These are phyloP conservation scores for Boleophthalmus pectinirostris DNA, from an alignment of 2,113 vertebrate species.

Conservation along the genomic window DNA sequence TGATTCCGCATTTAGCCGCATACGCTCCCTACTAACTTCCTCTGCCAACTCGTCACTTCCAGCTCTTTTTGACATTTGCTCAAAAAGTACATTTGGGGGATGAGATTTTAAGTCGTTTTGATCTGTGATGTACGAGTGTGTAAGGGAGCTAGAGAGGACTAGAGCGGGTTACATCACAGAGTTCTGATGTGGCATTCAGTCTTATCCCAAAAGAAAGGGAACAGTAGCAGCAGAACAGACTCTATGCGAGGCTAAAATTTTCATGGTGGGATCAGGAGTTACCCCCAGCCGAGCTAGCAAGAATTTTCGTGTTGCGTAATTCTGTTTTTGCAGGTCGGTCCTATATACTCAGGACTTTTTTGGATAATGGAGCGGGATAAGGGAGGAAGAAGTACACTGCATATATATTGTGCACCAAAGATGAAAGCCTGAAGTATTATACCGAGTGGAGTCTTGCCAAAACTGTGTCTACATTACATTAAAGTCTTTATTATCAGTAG, in stretches of 20 bases:
- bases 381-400: background rate
- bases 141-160: constrained; percentile 11
- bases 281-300: constrained; percentile 13
- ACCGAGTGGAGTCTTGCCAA: background rate
- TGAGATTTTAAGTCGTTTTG: constrained; percentile 38
- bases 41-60: constrained; percentile 3
- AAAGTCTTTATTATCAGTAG: background rate
- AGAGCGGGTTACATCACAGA: constrained; percentile 24
- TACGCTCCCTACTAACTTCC: constrained; percentile 10
- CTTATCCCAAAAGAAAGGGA: constrained; percentile 40
- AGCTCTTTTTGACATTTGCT: constrained; percentile 9
- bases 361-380: background rate
- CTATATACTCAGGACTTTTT: background rate
- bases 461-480: background rate
- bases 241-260: constrained; percentile 7
- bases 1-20: background rate
- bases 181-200: constrained; percentile 64
- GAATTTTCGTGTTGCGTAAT: background rate
- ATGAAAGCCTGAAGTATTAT: background rate
- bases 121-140: constrained; percentile 29
- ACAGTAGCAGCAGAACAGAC: constrained; percentile 31
- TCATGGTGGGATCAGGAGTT: constrained; percentile 20
- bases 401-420: background rate
- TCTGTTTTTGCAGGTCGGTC: background rate
- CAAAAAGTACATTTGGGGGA: background rate